Conservation (phyloP, 2,888 invertebrate species). For the Sturmia bella region DNA sequence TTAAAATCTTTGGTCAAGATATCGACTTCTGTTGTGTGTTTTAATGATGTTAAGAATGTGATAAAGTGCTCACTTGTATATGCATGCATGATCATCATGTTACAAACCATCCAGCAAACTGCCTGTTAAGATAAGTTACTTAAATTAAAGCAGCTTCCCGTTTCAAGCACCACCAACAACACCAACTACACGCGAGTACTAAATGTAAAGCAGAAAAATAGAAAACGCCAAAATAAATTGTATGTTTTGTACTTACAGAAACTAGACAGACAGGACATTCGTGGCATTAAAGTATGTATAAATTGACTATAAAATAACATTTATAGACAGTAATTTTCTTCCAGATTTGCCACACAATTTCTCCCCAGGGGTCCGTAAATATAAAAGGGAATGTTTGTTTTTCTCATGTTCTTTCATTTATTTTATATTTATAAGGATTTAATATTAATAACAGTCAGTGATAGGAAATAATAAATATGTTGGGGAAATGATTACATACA, state of each 20-base stretch:
- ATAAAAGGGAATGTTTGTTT: constrained; percentile 14
- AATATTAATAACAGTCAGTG: background rate
- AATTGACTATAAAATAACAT: constrained; percentile 27
- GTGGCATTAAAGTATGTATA: background rate
- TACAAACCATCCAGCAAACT: constrained; percentile 30
- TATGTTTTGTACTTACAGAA: background rate
- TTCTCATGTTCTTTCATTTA: background rate
- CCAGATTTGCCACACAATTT: background rate
- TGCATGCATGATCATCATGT: constrained; percentile 34
- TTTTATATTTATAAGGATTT: constrained; percentile 5
- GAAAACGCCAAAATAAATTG: background rate
- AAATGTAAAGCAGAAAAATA: too few relatives aligned
- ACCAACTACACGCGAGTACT: background rate
- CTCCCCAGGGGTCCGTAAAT: constrained; percentile 54
- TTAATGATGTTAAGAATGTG: constrained; percentile 41
- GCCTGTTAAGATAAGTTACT: constrained; percentile 42
- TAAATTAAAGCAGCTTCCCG: constrained; percentile 37
- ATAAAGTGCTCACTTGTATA: constrained; percentile 41
- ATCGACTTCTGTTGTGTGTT: constrained; percentile 10
- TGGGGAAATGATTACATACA: background rate
- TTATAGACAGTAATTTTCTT: constrained; percentile 25
- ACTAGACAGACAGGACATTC: constrained; percentile 15
- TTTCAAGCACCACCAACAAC: background rate
- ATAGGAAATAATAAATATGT: constrained; percentile 10
- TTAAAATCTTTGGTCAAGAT: background rate